Percentiles rank a stretch among this genome's conserved stretches.
Evolutionary conservation across 2,888 invertebrate genomes (phyloP).

Genomic region (Lasioglossum malachurum): DNA sequence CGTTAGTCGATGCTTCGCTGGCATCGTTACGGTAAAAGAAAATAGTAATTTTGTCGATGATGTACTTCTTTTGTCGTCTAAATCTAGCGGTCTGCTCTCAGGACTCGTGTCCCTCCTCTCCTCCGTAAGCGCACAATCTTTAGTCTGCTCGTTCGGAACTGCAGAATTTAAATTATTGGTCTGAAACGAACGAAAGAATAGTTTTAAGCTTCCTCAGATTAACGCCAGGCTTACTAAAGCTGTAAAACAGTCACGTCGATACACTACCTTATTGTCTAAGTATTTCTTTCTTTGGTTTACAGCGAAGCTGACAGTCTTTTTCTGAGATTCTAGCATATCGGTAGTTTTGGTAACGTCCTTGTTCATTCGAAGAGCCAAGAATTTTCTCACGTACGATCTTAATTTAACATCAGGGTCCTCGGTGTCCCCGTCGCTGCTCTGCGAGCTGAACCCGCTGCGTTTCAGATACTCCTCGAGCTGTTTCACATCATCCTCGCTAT

Average conservation of each 20-base stretch:
- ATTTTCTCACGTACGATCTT: slow-evolving; percentile 90
- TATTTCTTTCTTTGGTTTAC: slow-evolving; percentile 85
- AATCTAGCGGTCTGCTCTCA: slow-evolving; percentile 85
- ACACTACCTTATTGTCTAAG: slow-evolving; percentile 85
- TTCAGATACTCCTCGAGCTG: slow-evolving; percentile 90
- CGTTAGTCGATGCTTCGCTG: neutral
- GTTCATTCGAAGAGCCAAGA: slow-evolving; percentile 90
- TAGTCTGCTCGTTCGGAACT: slow-evolving; percentile 58
- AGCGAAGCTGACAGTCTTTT: slow-evolving; percentile 92
- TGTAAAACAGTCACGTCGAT: neutral
- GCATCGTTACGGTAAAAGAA: neutral
- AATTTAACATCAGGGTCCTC: slow-evolving; percentile 90
- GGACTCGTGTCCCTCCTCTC: slow-evolving; percentile 76
- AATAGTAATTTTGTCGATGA: neutral
- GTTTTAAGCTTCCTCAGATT: neutral
- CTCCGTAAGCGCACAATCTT: slow-evolving; percentile 66
- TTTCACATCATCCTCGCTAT: slow-evolving; percentile 88
- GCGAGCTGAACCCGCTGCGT: slow-evolving; percentile 88
- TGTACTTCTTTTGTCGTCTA: slow-evolving; percentile 86
- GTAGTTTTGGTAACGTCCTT: slow-evolving; percentile 88
- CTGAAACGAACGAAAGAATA: slow-evolving; percentile 50
- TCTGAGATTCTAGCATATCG: slow-evolving; percentile 87
- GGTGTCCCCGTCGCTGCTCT: slow-evolving; percentile 89
- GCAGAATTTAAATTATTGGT: slow-evolving; percentile 62
- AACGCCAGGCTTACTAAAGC: no score